Conservation (phyloP, 2,113 vertebrate species). For the Columbina picui region DNA sequence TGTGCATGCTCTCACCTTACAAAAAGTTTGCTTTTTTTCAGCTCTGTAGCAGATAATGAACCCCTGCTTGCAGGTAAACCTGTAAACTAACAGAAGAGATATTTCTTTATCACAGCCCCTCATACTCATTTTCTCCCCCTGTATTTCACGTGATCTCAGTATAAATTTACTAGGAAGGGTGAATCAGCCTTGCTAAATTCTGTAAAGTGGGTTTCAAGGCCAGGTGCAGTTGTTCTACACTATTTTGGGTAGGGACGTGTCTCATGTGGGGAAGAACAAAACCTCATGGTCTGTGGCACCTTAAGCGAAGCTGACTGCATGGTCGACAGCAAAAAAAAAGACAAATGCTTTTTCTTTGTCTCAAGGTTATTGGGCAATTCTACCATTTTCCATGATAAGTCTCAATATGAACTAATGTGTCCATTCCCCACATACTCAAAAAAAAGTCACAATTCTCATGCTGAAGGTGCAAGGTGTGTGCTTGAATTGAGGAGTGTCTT, state of each 20-base stretch:
- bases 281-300: background rate
- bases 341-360: background rate
- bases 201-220: background rate
- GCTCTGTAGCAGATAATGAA: background rate
- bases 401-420: background rate
- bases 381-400: background rate
- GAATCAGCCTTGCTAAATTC: background rate
- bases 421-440: background rate
- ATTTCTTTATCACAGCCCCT: background rate
- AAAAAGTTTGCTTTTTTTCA: background rate
- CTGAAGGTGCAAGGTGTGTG: background rate
- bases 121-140: background rate
- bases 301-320: background rate
- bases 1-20: background rate
- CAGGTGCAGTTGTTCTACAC: background rate
- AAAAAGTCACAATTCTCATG: background rate
- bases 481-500: background rate
- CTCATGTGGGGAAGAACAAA: background rate
- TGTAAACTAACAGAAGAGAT: background rate
- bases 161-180: background rate
- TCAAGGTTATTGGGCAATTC: background rate
- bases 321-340: background rate
- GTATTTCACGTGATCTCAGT: background rate
- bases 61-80: background rate
- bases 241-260: accelerated